Conservation (phyloP, 2,888 invertebrate species). For the Diachrysia chrysitis region DNA sequence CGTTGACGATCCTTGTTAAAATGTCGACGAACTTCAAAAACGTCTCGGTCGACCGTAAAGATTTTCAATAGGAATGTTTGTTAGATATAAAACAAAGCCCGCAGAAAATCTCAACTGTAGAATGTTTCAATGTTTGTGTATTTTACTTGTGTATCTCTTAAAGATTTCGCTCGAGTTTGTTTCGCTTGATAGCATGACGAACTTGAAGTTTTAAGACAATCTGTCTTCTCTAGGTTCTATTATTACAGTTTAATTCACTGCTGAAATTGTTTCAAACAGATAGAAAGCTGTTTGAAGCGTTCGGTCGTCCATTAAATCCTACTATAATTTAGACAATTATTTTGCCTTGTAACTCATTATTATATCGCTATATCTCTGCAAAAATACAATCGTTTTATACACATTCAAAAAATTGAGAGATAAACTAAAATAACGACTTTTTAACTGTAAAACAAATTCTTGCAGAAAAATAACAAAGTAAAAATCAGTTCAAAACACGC, state of each 20-base stretch:
- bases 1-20: constrained; percentile 66
- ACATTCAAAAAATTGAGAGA: no score
- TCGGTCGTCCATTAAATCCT: constrained; percentile 10
- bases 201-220: constrained; percentile 30
- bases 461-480: constrained; percentile 7
- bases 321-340: background rate
- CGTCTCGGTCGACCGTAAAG: constrained; percentile 61
- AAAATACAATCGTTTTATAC: no score
- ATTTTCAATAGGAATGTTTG: constrained; percentile 79
- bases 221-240: constrained; percentile 30
- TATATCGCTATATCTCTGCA: no score
- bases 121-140: constrained; percentile 49
- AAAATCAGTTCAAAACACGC: constrained; percentile 42
- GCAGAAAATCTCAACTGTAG: constrained; percentile 48
- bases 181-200: constrained; percentile 44
- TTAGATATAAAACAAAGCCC: constrained; percentile 58
- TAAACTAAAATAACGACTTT: background rate
- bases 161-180: constrained; percentile 38
- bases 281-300: background rate
- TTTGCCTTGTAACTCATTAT: background rate
- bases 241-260: constrained; percentile 21
- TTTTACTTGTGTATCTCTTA: constrained; percentile 56
- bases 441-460: background rate
- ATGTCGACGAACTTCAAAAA: constrained; percentile 78
- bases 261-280: constrained; percentile 20